Conservation (phyloP, 2,888 invertebrate species). For the Drosophila lutescens region DNA sequence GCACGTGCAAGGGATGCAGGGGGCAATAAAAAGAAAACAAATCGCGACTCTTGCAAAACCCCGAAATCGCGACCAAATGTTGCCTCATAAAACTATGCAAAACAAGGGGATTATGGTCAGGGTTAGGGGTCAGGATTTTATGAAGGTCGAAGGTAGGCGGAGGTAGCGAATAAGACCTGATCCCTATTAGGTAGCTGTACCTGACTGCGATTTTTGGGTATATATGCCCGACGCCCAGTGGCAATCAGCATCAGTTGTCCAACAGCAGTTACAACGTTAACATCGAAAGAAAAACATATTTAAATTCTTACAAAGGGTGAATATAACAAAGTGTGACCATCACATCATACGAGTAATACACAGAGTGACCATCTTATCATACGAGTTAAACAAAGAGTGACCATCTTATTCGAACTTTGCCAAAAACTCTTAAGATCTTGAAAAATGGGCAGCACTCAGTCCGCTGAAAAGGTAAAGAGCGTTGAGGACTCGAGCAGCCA, state of each 20-base stretch:
- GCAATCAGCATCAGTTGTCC: constrained; percentile 35
- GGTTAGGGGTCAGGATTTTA: constrained; percentile 25
- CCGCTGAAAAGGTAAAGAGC: neutral
- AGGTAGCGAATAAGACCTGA: constrained; percentile 37
- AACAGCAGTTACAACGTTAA: constrained; percentile 4
- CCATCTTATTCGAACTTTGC: neutral
- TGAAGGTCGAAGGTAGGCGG: constrained; percentile 4
- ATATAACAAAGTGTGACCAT: too few species aligned
- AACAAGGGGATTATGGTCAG: constrained; percentile 43
- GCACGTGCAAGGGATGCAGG: constrained; percentile 55
- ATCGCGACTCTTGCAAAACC: constrained; percentile 29
- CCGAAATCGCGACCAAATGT: constrained; percentile 34
- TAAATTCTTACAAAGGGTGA: too few species aligned
- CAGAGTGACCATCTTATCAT: too few species aligned
- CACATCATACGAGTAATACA: too few species aligned
- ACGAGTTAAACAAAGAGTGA: neutral
- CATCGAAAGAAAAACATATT: neutral
- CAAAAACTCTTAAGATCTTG: neutral
- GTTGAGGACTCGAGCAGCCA: constrained; percentile 17
- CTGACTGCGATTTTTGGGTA: neutral
- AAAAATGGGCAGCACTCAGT: constrained; percentile 18
- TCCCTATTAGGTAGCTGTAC: constrained; percentile 28
- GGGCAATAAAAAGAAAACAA: constrained; percentile 23
- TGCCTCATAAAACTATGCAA: constrained; percentile 41
- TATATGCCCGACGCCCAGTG: constrained; percentile 3